A percentile compares a stretch with the other conserved stretches of the same genome.
phyloP scores from a whole-genome alignment of 2,113 vertebrate genomes.

The Psittacula cyanocephala region DNA sequence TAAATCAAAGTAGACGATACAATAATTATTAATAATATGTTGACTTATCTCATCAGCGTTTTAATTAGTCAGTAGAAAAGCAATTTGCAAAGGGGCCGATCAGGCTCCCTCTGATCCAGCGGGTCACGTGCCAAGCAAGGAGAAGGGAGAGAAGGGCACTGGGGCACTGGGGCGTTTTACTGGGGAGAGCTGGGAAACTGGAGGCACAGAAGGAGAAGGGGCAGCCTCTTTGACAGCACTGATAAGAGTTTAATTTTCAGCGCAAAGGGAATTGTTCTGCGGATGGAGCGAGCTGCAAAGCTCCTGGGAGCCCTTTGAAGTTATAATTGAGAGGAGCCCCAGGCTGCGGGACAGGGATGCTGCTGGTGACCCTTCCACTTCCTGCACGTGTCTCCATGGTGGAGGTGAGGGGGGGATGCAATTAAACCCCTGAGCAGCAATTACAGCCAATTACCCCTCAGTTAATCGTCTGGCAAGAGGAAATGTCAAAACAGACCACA shows the following conservation, averaged over 20 bases:
- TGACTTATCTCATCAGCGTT: constrained; percentile 64
- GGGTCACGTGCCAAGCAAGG: neutral
- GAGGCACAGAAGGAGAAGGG: neutral
- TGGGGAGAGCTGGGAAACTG: neutral
- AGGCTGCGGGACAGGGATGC: constrained; percentile 23
- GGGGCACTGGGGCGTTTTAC: neutral
- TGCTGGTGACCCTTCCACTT: constrained; percentile 24
- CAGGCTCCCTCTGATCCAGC: neutral
- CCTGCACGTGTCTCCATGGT: constrained; percentile 24
- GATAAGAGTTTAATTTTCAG: constrained; percentile 39
- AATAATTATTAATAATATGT: constrained; percentile 68
- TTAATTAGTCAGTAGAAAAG: constrained; percentile 61
- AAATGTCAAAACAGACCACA: constrained; percentile 37
- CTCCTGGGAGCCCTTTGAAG: constrained; percentile 60
- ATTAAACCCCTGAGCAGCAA: constrained; percentile 44
- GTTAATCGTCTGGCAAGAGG: constrained; percentile 53
- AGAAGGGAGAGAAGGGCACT: constrained; percentile 25
- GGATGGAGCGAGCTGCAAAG: neutral
- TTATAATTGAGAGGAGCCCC: constrained; percentile 51
- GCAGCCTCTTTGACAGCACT: neutral
- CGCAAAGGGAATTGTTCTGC: constrained; percentile 40
- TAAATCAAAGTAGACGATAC: constrained; percentile 58
- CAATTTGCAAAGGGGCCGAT: constrained; percentile 26
- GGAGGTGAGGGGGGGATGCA: neutral
- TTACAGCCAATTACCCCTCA: constrained; percentile 55